Conservation (phyloP, 2,888 invertebrate species). For the Amphipyra berbera region DNA sequence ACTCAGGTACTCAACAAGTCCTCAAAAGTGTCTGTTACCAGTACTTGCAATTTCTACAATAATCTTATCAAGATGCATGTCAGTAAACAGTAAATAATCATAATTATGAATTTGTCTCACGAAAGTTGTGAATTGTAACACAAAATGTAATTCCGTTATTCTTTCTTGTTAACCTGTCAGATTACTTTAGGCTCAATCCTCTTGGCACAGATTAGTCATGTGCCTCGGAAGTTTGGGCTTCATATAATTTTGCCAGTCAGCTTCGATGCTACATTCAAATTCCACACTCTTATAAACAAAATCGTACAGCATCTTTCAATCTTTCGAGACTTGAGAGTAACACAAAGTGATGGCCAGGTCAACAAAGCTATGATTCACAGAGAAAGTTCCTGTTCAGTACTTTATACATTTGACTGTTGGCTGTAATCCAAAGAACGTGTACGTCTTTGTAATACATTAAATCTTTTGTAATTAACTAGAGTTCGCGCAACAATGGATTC, state of each 20-base stretch:
- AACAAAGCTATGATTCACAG: constrained; percentile 38
- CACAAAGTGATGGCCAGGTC: constrained; percentile 10
- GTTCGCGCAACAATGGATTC: constrained; percentile 48
- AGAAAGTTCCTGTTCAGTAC: constrained; percentile 45
- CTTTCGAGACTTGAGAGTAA: constrained; percentile 4
- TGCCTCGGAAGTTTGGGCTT: not conserved
- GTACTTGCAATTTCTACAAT: too few relatives aligned
- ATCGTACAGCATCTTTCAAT: constrained; percentile 4
- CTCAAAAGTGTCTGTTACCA: too few relatives aligned
- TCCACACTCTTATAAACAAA: not conserved
- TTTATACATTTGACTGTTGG: constrained; percentile 37
- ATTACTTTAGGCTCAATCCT: too few relatives aligned
- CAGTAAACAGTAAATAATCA: too few relatives aligned
- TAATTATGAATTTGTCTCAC: too few relatives aligned
- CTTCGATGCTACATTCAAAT: not conserved
- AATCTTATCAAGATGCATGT: too few relatives aligned
- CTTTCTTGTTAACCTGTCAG: too few relatives aligned
- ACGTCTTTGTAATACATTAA: constrained; percentile 45
- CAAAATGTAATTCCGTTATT: too few relatives aligned
- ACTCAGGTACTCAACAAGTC: too few relatives aligned
- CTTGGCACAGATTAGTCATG: too few relatives aligned
- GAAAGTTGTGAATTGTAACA: too few relatives aligned
- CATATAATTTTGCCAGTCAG: not conserved
- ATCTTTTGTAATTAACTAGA: constrained; percentile 57
- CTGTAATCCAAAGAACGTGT: constrained; percentile 52